Evolutionary conservation across 2,888 invertebrate genomes (phyloP).

Genomic region (Hemaris fuciformis): DNA sequence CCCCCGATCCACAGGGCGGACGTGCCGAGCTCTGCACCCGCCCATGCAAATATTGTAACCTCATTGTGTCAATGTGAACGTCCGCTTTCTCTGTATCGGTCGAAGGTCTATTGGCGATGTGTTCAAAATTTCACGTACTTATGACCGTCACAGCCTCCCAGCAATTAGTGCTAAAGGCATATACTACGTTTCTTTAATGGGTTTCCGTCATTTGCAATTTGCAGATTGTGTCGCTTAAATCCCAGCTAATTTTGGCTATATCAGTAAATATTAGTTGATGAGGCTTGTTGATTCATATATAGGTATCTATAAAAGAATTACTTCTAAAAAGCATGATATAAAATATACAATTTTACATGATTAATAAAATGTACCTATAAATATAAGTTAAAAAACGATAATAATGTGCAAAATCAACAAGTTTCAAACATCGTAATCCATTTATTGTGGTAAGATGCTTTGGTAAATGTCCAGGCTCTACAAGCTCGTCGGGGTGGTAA

Average conservation of each 20-base stretch:
- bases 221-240: background rate
- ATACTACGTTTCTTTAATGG: background rate
- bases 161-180: background rate
- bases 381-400: background rate
- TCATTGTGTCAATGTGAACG: constrained; percentile 43
- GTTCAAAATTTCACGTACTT: background rate
- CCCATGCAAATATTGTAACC: constrained; percentile 27
- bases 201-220: background rate
- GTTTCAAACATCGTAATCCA: background rate
- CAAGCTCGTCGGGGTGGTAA: constrained; percentile 85
- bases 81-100: constrained; percentile 54
- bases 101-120: constrained; percentile 25
- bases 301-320: background rate
- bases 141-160: background rate
- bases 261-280: background rate
- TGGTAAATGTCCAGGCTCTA: constrained; percentile 82
- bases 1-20: too few relatives aligned
- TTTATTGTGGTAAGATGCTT: background rate
- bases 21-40: constrained; percentile 38
- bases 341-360: background rate
- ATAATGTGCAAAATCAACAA: background rate
- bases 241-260: constrained; percentile 10
- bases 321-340: background rate
- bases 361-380: background rate
- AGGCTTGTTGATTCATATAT: constrained; percentile 7